A percentile compares a stretch with the other conserved stretches of the same genome.
phyloP scores from a whole-genome alignment of 2,113 vertebrate genomes.

The Xyrauchen texanus region DNA sequence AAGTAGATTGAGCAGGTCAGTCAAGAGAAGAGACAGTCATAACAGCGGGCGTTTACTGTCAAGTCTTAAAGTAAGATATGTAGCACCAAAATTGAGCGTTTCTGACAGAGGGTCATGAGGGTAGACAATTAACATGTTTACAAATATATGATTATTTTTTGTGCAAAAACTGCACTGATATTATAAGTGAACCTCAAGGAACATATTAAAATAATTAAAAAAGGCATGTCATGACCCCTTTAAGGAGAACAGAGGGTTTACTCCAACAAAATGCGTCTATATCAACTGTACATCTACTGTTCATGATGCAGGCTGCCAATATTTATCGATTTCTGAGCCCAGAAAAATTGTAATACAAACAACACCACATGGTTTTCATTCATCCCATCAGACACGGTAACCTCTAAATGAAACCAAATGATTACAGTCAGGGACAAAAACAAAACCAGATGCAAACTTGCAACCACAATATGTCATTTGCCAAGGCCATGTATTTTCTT shows the following conservation, averaged over 20 bases:
- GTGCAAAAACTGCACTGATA: too few relatives aligned
- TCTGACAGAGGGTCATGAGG: too few relatives aligned
- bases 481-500: conserved; percentile 8
- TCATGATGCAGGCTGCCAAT: background rate
- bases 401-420: conserved; percentile 21
- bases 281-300: background rate
- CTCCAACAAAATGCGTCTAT: conserved; percentile 4
- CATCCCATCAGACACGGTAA: background rate
- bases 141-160: too few relatives aligned
- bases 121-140: too few relatives aligned
- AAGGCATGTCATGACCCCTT: too few relatives aligned
- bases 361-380: background rate
- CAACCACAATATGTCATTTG: conserved; percentile 25
- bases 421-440: background rate
- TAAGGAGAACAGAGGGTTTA: background rate
- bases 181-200: too few relatives aligned
- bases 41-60: too few relatives aligned
- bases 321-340: background rate
- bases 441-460: conserved; percentile 10
- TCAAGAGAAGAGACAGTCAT: too few relatives aligned
- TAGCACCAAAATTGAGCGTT: too few relatives aligned
- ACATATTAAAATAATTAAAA: too few relatives aligned
- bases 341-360: background rate
- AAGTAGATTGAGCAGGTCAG: too few relatives aligned
- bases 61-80: too few relatives aligned